A percentile compares a stretch with the other conserved stretches of the same genome.
These are phyloP conservation scores for Pyrocephalus nanus DNA, from an alignment of 2,797 vertebrate genomes.

Conservation along the genomic window DNA sequence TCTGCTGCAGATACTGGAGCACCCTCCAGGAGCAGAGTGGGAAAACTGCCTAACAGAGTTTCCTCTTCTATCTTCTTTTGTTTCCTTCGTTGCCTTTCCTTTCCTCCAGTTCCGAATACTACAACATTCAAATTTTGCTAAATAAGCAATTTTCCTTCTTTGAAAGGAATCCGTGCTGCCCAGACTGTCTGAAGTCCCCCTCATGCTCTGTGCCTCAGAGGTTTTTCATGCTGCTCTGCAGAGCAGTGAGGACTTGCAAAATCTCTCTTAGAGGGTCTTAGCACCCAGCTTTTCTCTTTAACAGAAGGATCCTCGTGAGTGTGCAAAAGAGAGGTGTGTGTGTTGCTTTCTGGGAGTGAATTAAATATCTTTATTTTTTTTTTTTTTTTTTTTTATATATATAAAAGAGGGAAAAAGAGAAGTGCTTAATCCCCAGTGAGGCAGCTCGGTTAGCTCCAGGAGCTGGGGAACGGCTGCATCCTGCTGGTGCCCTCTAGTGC, in stretches of 20 bases:
- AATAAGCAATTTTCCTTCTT: background rate
- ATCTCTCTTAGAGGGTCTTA: too few species aligned
- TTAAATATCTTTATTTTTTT: background rate
- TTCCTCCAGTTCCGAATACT: background rate
- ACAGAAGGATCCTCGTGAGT: background rate
- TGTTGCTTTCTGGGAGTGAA: background rate
- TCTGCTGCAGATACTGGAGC: background rate
- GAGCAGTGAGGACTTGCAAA: background rate
- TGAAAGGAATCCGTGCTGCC: background rate
- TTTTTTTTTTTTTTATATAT: too few species aligned
- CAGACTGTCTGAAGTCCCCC: background rate
- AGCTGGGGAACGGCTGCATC: background rate
- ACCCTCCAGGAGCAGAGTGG: background rate
- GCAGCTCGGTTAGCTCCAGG: fast-evolving
- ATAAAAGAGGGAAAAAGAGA: fast-evolving
- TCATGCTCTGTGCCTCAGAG: background rate
- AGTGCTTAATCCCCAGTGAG: fast-evolving
- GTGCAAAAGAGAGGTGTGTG: fast-evolving
- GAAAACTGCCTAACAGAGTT: background rate
- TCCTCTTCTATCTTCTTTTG: background rate
- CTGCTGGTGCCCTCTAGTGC: constrained; percentile 57
- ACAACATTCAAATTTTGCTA: background rate
- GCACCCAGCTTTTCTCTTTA: background rate
- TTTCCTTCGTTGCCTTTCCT: background rate
- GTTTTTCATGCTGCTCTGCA: fast-evolving